Conservation (phyloP, 2,113 vertebrate species). For the Lates calcarifer region DNA sequence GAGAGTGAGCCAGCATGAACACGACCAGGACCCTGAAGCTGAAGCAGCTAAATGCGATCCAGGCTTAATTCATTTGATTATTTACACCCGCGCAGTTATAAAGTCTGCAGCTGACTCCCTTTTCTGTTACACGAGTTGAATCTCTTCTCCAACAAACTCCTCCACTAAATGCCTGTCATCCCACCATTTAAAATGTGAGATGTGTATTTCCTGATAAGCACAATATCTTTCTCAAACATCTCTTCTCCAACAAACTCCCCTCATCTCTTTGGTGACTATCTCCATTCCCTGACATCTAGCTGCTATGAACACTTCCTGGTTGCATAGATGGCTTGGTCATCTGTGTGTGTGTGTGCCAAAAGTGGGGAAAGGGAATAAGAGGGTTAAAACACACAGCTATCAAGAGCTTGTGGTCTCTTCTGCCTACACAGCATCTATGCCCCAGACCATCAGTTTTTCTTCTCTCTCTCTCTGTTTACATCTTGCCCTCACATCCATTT, state of each 20-base stretch:
- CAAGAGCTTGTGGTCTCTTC: constrained; percentile 16
- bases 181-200: background rate
- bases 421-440: background rate
- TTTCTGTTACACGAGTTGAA: too few relatives aligned
- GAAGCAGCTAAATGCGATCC: too few relatives aligned
- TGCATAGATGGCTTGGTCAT: background rate
- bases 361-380: background rate
- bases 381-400: constrained; percentile 32
- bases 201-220: background rate
- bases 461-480: constrained; percentile 16
- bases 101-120: too few relatives aligned
- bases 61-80: too few relatives aligned
- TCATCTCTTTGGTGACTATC: background rate
- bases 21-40: too few relatives aligned
- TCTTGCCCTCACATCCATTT: constrained; percentile 1
- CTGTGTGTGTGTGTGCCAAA: constrained; percentile 10
- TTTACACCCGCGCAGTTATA: too few relatives aligned
- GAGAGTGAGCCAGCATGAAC: too few relatives aligned
- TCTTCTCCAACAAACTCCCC: background rate
- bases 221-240: background rate
- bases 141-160: too few relatives aligned
- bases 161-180: too few relatives aligned
- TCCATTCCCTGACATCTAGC: background rate
- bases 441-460: constrained; percentile 9
- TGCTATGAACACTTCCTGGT: constrained; percentile 25